Base-by-base conservation (phyloP, 2,888 invertebrate genomes). In the Minunthozetes semirufus region DNA sequence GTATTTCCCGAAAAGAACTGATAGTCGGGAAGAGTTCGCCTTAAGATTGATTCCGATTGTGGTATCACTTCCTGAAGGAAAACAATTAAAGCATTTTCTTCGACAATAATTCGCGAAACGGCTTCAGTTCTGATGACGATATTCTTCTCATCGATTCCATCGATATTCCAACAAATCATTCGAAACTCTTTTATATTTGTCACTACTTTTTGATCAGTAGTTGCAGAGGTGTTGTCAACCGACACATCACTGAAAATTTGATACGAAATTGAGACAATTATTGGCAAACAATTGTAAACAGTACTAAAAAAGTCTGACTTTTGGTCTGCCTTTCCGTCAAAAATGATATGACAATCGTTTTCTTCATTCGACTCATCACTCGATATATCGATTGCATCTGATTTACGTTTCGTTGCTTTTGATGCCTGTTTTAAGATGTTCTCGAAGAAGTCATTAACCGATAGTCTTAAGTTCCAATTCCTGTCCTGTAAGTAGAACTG, bases 41-140 rank as follows among this genome's bases (percentile, higher is more conserved):
- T 82, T 1, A 86, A 80, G 74, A 84, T 83, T 6, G 80, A 79
- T 77, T 83, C 82, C 0, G 85, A 82, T 19, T 81, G 81, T 0
- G 83, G 82, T 1, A 86, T 82, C 13, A 87, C 83, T 81, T 88
- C 88, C 82, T 88, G 87, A 19, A 88, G 82, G 78, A 86, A 87
- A 0, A 87, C 83, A 38, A 87, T 82, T 79, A 87, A 86, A 15
- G 87, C 85, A 27, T 84, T 82, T 76, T 86, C 85, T 74, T 79
- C 81, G 75, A 82, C 82, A 53, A 87, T 83, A 29, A 83, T 82
- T 68, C 84, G 82, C 76, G 84, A 83, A 1, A 86, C 85, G 33
- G 84, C 85, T 76, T 83, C 82, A n/a, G 86, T 85, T 72, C 87
- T 80, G 11, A 83, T 83, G 29, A 82, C 81, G 1, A 86, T 78